phyloP scores from a whole-genome alignment of 2,888 invertebrate species.

The Bugula neritina region DNA sequence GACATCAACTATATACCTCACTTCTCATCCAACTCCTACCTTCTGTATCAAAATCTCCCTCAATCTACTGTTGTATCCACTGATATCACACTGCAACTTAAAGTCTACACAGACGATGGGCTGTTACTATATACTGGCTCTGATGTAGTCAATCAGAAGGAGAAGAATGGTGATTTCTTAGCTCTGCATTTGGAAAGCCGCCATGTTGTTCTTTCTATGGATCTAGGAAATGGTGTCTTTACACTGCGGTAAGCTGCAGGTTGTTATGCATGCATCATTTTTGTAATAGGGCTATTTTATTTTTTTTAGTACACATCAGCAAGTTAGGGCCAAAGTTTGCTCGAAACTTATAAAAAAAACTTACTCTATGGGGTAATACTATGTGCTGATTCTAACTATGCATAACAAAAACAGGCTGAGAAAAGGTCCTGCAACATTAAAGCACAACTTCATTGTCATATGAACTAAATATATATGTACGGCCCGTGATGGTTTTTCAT shows the following conservation, averaged over 20 bases:
- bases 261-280: no score
- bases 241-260: background rate
- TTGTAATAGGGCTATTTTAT: no score
- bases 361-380: no score
- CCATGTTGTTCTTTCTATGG: background rate
- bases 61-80: background rate
- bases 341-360: no score
- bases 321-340: no score
- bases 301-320: no score
- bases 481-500: no score
- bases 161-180: background rate
- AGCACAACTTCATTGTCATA: no score
- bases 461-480: no score
- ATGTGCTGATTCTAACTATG: no score
- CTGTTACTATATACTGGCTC: background rate
- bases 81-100: background rate
- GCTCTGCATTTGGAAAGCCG: background rate
- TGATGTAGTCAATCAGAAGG: background rate
- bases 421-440: no score
- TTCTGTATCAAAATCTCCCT: background rate
- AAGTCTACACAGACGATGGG: background rate
- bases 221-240: background rate
- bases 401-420: no score
- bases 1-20: constrained; percentile 9
- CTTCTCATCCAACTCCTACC: background rate